phyloP scores from a whole-genome alignment of 2,888 invertebrate species.

The Ophioninae sp. region DNA sequence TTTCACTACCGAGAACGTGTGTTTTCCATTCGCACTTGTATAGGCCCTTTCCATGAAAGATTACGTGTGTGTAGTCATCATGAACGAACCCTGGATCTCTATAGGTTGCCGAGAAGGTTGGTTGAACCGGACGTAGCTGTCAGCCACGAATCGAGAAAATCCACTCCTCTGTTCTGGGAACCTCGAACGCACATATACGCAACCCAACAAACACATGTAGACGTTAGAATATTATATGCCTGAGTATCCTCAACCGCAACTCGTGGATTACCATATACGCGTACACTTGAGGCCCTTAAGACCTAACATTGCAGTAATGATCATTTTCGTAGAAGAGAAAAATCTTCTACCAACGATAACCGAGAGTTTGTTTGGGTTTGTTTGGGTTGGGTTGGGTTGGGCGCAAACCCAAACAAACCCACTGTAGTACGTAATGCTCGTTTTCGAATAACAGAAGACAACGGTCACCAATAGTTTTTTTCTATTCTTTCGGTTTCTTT shows the following conservation, averaged over 20 bases:
- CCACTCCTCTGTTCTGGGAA: constrained; percentile 50
- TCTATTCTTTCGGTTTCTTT: too few species aligned
- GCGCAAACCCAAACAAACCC: too few species aligned
- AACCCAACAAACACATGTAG: background rate
- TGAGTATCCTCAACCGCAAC: constrained; percentile 9
- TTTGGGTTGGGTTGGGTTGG: too few species aligned
- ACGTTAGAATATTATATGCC: background rate
- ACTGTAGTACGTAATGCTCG: too few species aligned
- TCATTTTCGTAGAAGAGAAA: constrained; percentile 33
- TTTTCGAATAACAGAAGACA: too few species aligned
- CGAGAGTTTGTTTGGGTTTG: too few species aligned
- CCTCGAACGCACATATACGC: background rate
- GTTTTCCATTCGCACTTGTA: constrained; percentile 10
- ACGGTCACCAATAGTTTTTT: too few species aligned
- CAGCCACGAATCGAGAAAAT: constrained; percentile 59
- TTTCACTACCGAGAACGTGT: constrained; percentile 47
- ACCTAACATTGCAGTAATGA: background rate
- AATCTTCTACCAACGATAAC: background rate
- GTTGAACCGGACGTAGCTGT: constrained; percentile 56
- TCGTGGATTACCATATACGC: background rate
- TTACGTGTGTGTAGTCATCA: background rate
- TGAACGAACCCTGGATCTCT: constrained; percentile 52
- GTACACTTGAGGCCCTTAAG: background rate
- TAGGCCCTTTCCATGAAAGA: background rate
- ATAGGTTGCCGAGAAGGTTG: constrained; percentile 54